These are phyloP conservation scores for Halcyon senegalensis DNA, from an alignment of 2,113 vertebrate genomes.

Conservation along the genomic window DNA sequence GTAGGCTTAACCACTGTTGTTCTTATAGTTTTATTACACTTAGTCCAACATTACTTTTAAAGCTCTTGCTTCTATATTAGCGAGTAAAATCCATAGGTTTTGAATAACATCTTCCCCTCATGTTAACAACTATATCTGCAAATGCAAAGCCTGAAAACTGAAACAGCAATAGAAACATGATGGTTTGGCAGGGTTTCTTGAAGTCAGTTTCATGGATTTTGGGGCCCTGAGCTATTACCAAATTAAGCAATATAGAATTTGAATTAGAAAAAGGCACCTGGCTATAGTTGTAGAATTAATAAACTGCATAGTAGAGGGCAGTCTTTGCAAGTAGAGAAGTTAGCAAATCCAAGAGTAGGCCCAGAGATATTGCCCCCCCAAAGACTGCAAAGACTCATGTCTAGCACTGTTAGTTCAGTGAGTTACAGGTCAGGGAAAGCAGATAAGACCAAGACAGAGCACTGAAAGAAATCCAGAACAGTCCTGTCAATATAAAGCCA, in stretches of 20 bases:
- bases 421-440: background rate
- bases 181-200: background rate
- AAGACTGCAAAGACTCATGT: background rate
- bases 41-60: background rate
- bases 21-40: background rate
- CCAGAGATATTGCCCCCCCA: background rate
- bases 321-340: background rate
- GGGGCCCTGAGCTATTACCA: background rate
- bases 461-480: background rate
- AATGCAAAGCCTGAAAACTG: background rate
- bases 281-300: background rate
- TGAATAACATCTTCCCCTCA: background rate
- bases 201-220: background rate
- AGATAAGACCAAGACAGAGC: background rate
- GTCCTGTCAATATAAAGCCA: background rate
- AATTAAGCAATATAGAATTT: background rate
- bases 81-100: background rate
- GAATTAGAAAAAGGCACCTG: background rate
- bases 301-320: background rate
- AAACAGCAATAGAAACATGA: background rate
- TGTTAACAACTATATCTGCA: background rate
- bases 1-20: background rate
- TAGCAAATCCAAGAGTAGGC: background rate
- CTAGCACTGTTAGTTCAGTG: background rate
- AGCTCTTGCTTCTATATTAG: background rate